phyloP scores from a whole-genome alignment of 1,140 invertebrate species.

The Drosophila orosa region DNA sequence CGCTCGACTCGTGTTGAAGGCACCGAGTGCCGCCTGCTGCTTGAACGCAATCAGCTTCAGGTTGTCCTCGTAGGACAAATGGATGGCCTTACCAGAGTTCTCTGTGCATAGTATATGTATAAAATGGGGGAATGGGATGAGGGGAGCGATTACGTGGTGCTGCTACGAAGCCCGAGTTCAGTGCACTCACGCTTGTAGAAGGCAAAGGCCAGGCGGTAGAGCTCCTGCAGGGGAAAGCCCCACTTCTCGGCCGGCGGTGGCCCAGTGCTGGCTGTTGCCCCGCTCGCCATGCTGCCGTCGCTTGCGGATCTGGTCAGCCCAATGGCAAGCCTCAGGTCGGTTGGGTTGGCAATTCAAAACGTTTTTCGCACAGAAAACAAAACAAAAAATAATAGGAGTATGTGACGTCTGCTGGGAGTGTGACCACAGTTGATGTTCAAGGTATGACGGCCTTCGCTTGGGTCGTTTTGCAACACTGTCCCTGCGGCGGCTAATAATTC shows the following conservation, averaged over 20 bases:
- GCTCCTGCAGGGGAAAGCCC: constrained; percentile 90
- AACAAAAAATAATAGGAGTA: constrained; percentile 63
- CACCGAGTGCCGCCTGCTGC: constrained; percentile 95
- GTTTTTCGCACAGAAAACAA: constrained; percentile 63
- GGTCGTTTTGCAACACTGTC: constrained; percentile 16
- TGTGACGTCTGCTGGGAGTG: constrained; percentile 37
- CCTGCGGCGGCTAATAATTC: too few species aligned
- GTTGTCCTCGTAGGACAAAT: constrained; percentile 97
- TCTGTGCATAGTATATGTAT: constrained; percentile 89
- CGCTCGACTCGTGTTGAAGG: constrained; percentile 90
- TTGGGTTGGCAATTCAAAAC: constrained; percentile 39
- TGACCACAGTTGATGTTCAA: constrained; percentile 10
- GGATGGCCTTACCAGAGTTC: constrained; percentile 97
- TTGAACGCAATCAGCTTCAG: constrained; percentile 95
- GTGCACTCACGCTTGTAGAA: constrained; percentile 93
- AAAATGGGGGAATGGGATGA: not conserved
- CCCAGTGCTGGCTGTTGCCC: constrained; percentile 1
- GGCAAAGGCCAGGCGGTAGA: constrained; percentile 93
- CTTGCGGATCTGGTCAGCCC: constrained; percentile 7
- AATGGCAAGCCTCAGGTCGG: constrained; percentile 8
- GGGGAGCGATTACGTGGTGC: constrained; percentile 12
- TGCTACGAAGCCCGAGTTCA: constrained; percentile 1
- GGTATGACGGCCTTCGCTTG: not conserved
- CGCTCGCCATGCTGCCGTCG: constrained; percentile 39
- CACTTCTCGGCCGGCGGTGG: constrained; percentile 84